A percentile compares a stretch with the other conserved stretches of the same genome.
These are phyloP conservation scores for Lichenostomus cassidix DNA, from an alignment of 2,113 vertebrate species.

Conservation along the genomic window DNA sequence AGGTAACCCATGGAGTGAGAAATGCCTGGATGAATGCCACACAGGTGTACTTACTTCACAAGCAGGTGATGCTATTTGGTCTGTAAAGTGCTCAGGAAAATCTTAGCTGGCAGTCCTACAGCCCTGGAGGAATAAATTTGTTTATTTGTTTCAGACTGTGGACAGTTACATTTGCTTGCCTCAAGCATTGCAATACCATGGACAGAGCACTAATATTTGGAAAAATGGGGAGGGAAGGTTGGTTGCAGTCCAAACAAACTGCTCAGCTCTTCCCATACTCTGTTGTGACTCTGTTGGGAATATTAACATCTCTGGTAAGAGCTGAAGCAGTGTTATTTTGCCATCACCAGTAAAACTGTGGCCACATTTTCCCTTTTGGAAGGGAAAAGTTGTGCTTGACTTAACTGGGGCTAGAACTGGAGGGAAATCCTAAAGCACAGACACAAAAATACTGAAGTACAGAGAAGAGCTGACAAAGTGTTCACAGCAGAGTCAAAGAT, in stretches of 20 bases:
- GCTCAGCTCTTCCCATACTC: background rate
- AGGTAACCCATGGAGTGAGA: background rate
- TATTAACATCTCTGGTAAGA: background rate
- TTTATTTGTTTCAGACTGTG: background rate
- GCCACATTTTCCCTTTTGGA: background rate
- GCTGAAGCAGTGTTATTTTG: background rate
- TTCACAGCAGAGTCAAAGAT: background rate
- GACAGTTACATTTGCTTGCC: background rate
- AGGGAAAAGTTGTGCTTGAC: background rate
- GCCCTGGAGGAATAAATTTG: background rate
- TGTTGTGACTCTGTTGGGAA: background rate
- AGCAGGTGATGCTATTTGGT: background rate
- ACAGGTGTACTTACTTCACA: background rate
- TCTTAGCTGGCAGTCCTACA: background rate
- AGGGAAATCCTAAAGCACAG: background rate
- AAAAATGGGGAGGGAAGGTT: accelerated
- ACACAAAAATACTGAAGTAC: background rate
- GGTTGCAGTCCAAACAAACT: background rate
- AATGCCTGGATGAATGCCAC: background rate
- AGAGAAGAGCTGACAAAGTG: background rate
- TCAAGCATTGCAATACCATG: background rate
- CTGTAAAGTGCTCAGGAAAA: background rate
- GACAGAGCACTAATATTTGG: background rate
- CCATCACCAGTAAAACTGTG: background rate
- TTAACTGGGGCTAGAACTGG: background rate